Evolutionary conservation across 2,888 invertebrate genomes (phyloP), one percentile per base, ranked within the genome.

Genomic region (Blomia tropicalis): DNA sequence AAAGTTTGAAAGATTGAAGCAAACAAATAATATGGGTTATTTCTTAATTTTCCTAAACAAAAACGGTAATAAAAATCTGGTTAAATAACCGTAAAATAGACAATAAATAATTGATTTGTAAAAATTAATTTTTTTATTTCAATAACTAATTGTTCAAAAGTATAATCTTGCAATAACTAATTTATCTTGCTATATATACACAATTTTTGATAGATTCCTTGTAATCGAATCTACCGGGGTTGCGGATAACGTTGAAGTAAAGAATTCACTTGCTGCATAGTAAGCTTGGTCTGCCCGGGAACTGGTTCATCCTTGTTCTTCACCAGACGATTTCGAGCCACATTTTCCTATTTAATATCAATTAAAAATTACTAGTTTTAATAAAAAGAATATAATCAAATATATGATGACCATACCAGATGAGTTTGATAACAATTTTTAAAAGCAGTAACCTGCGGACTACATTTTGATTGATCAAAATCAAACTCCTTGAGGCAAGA

Each of bases 161-260:
- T n/a, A n/a, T n/a, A n/a, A n/a, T n/a, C n/a, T n/a, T n/a, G n/a
- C n/a, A n/a, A n/a, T n/a, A n/a, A n/a, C n/a, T n/a, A n/a, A n/a
- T n/a, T n/a, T n/a, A n/a, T n/a, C n/a, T n/a, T n/a, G n/a, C n/a
- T n/a, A n/a, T n/a, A n/a, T n/a, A n/a, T n/a, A n/a, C n/a, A n/a
- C n/a, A n/a, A n/a, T n/a, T n/a, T n/a, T n/a, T n/a, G n/a, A n/a
- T n/a, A n/a, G n/a, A n/a, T n/a, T n/a, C n/a, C n/a, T n/a, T n/a
- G n/a, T n/a, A n/a, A n/a, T n/a, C n/a, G n/a, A n/a, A n/a, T 36
- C 36, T 56, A 56, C 23, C 36, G 31, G 23, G 62, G 62, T 59
- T 62, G 63, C 22, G 63, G 64, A 60, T 60, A 64, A 36, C 58
- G 43, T 19, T 36, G 58, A 22, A 64, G 44, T 22, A 64, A 31